Conservation (phyloP, 1,140 invertebrate genomes). For the Drosophila lacteicornis region DNA sequence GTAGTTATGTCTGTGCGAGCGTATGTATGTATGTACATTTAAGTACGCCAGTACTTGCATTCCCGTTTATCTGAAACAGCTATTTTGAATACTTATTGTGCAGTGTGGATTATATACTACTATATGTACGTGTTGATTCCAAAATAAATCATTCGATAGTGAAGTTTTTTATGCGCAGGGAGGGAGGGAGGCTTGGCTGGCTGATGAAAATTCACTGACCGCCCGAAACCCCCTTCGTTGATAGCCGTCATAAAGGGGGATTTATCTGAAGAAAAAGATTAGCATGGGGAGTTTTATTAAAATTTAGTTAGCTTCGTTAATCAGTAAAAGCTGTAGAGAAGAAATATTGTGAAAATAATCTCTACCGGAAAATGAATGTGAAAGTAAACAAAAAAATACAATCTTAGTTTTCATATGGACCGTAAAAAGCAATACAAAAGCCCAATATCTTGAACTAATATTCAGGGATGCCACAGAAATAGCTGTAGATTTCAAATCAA, state of each 20-base stretch:
- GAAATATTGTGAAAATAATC: neutral
- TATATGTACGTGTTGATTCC: conserved; percentile 35
- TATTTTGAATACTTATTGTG: conserved; percentile 5
- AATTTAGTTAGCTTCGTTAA: neutral
- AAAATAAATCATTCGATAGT: neutral
- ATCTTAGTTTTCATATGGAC: neutral
- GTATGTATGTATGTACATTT: conserved; percentile 1
- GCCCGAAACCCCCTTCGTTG: neutral
- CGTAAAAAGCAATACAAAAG: too few relatives aligned
- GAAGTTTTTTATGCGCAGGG: neutral
- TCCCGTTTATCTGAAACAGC: conserved; percentile 22
- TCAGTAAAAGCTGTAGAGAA: neutral
- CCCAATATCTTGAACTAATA: too few relatives aligned
- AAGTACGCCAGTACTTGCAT: conserved; percentile 4
- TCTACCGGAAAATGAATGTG: too few relatives aligned
- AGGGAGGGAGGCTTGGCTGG: conserved; percentile 6
- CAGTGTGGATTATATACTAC: neutral
- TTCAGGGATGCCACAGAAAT: too few relatives aligned
- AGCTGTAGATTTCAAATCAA: neutral
- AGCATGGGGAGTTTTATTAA: neutral
- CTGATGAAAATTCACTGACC: conserved; percentile 5
- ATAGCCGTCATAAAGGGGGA: neutral
- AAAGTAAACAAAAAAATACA: neutral
- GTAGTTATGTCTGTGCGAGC: conserved; percentile 4
- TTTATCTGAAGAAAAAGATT: neutral